Base-by-base conservation (phyloP, 2,797 vertebrate species). In the Lerista edwardsae region DNA sequence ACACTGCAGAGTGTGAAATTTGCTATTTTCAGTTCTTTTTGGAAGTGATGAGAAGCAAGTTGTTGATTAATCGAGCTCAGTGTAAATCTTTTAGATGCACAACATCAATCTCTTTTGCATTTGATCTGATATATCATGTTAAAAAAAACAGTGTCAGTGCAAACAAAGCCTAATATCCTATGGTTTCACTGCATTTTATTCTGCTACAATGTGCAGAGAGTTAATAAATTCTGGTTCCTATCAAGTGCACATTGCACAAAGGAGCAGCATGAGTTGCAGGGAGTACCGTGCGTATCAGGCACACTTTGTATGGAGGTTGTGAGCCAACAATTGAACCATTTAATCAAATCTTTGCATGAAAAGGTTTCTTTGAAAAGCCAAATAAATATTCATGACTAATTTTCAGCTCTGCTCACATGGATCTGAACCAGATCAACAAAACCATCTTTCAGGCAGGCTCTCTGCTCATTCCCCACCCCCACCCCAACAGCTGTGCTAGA, bases 301-400 rank as follows among this genome's bases (percentile, higher is more conserved):
- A 64, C 15, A 27, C 25, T 41, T 69, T 76, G 21, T 64, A 59
- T 62, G 69, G 61, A 75, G 64, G 71, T 34, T 77, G 51, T 41
- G 44, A 75, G 55, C 65, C 67, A 51, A 23, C 44, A 31, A 55
- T 23, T 77, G 69, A 57, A 34, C 23, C 17, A 27, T 75, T 80
- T 77, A 74, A 87, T 80, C 73, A 77, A 81, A 84, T 84, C 80
- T 84, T 77, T 84, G 78, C 47, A 77, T 59, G 47, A 71, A 65
- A 77, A 72, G n/a, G n/a, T 29, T 72, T 44, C 51, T 84, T 73
- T 72, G 36, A 65, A 81, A 86, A 80, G 69, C 76, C 65, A 82
- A 69, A 75, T 85, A 65, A 79, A 81, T 86, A 86, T 81, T 87
- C 78, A 73, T 72, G 25, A 65, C 51, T 21, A 65, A 77, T 84